Conservation (phyloP, 2,888 invertebrate species). For the Gisinianus flammeolus region DNA sequence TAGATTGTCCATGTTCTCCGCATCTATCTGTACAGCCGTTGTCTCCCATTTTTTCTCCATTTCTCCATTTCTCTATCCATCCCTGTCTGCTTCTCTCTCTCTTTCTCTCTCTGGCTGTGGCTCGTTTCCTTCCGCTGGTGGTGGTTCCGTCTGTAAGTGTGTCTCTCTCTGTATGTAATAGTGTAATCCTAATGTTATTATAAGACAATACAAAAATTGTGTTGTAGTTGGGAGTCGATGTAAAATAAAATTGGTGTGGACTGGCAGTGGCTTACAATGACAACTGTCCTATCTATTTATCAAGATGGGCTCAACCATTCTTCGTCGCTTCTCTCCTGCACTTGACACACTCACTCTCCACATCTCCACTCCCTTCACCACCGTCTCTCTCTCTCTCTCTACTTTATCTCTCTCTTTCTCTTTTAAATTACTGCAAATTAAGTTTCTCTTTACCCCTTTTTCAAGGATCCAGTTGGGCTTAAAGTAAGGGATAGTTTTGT, state of each 20-base stretch:
- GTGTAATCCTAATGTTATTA: slow-evolving; percentile 16
- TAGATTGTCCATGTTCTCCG: background rate
- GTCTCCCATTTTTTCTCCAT: no score
- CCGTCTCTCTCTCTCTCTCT: background rate
- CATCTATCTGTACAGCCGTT: slow-evolving; percentile 5
- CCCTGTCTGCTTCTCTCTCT: background rate
- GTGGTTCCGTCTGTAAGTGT: background rate
- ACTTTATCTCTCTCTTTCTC: slow-evolving; percentile 7
- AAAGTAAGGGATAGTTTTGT: no score
- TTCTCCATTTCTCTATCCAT: background rate
- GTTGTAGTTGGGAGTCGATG: slow-evolving; percentile 20
- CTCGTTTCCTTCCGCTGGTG: no score
- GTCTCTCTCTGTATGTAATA: background rate
- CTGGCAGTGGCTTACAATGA: slow-evolving; percentile 2
- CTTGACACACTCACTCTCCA: slow-evolving; percentile 27
- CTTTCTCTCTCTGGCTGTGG: background rate
- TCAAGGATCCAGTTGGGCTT: background rate
- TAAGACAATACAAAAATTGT: slow-evolving; percentile 13
- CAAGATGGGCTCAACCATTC: slow-evolving; percentile 34
- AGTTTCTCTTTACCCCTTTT: slow-evolving; percentile 9
- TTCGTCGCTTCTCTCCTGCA: slow-evolving; percentile 40
- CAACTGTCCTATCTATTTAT: slow-evolving; percentile 35
- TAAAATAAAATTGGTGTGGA: slow-evolving; percentile 19
- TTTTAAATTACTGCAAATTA: slow-evolving; percentile 22
- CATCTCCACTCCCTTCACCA: slow-evolving; percentile 6